Evolutionary conservation across 2,113 vertebrate genomes (phyloP), one percentile per base, ranked within the genome.

Genomic region (Gorsachius goisagi): DNA sequence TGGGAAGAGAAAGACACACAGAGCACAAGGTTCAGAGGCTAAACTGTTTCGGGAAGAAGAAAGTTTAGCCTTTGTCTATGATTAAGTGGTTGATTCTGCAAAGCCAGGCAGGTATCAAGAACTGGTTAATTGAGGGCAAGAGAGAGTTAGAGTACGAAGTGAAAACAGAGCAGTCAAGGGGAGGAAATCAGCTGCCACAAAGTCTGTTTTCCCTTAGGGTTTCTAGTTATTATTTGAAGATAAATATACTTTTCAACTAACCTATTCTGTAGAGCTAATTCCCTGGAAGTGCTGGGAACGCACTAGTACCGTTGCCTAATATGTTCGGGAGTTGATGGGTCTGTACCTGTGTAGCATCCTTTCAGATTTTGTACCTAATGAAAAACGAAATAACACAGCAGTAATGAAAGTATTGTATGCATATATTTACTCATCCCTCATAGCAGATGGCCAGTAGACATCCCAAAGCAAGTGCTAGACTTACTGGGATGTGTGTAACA

Each of bases 41-140:
- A 79, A 93, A 94, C 39, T 89, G 62, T 47, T 89, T 27, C 6
- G 1, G 45, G 50, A 97, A 95, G 72, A 95, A 71, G 24, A 50
- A 93, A 92, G 71, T 85, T 74, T 64, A 93, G 82, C 56, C 71
- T 93, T 82, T 90, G 75, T 52, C 78, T 95, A 26, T 90, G 84
- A 95, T 95, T 80, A 95, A 89, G 62, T 59, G 52, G n/a, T 49
- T 96, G 85, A 88, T 73, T 89, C 78, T 92, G 79, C 24, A 60
- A 95, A 95, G 62, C 52, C 2, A 2, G 71, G 58, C 85, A 95
- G 53, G 84, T 96, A 96, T 85, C 82, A 95, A 88, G 76, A 95
- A 94, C 62, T 85, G 87, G 76, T 95, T 95, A 97, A 95, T 18
- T 94, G 91, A 88, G 89, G 91, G 89, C 89, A 96, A 83, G 60